Percentiles rank a stretch among this genome's conserved stretches.
Evolutionary conservation across 1,140 invertebrate genomes (phyloP).

Genomic region (Bilobella aurantiaca): DNA sequence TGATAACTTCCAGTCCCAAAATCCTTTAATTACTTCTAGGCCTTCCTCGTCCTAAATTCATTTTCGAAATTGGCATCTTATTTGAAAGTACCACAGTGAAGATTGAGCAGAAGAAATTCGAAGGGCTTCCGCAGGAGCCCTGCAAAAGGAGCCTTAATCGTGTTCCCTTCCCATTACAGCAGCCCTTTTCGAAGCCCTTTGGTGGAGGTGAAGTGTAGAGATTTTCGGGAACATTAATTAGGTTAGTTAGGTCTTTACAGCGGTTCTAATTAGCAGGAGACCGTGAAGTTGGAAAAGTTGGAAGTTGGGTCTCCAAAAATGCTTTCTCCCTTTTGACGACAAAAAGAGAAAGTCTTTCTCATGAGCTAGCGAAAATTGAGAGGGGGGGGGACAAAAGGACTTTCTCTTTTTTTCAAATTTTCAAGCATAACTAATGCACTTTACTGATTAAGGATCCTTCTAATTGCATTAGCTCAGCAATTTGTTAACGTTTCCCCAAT

Average conservation of each 20-base stretch:
- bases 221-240: constrained; percentile 10
- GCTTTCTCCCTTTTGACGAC: not conserved
- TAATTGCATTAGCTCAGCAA: constrained; percentile 4
- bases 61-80: too few species aligned
- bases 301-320: not conserved
- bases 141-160: too few species aligned
- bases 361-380: not conserved
- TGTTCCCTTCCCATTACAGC: too few species aligned
- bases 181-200: too few species aligned
- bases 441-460: not conserved
- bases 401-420: not conserved
- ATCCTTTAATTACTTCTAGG: too few species aligned
- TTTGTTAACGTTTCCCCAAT: not conserved
- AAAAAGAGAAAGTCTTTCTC: not conserved
- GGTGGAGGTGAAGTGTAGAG: not conserved
- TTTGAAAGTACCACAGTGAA: too few species aligned
- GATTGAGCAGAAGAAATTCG: too few species aligned
- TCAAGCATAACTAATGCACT: not conserved
- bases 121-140: too few species aligned
- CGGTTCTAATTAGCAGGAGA: not conserved
- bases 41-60: too few species aligned
- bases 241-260: constrained; percentile 4
- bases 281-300: not conserved
- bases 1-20: too few species aligned
- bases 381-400: not conserved